These are phyloP conservation scores for Marisa cornuarietis DNA, from an alignment of 1,140 invertebrate genomes.

Conservation along the genomic window DNA sequence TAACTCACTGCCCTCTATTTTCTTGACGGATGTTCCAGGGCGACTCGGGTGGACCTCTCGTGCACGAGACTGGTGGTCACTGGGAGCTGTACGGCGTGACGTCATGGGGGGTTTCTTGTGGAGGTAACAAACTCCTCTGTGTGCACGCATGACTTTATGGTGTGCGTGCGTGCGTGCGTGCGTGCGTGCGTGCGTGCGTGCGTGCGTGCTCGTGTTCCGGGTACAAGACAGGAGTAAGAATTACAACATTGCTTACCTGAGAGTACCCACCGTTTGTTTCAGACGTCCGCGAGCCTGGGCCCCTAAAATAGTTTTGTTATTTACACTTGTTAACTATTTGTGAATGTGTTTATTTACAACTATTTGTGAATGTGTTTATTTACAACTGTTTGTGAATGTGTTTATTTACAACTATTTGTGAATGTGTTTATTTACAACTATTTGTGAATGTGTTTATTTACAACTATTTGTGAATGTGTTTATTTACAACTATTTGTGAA, in stretches of 20 bases:
- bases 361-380: neutral
- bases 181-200: neutral
- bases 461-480: too few relatives aligned
- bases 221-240: too few relatives aligned
- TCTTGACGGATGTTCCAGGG: constrained; percentile 35
- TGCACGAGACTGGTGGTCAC: constrained; percentile 66
- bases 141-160: too few relatives aligned
- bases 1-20: too few relatives aligned
- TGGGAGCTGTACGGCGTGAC: constrained; percentile 72
- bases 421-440: too few relatives aligned
- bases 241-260: too few relatives aligned
- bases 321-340: too few relatives aligned
- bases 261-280: too few relatives aligned
- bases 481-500: neutral
- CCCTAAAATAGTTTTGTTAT: too few relatives aligned
- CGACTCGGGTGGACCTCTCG: constrained; percentile 65
- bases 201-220: neutral
- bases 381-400: neutral
- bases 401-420: too few relatives aligned
- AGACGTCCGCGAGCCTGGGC: too few relatives aligned
- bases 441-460: neutral
- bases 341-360: too few relatives aligned
- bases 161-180: neutral
- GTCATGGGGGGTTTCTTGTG: constrained; percentile 80
- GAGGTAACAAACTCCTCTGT: constrained; percentile 42